phyloP scores from a whole-genome alignment of 2,113 vertebrate species.

The Cyprinodon tularosa region DNA sequence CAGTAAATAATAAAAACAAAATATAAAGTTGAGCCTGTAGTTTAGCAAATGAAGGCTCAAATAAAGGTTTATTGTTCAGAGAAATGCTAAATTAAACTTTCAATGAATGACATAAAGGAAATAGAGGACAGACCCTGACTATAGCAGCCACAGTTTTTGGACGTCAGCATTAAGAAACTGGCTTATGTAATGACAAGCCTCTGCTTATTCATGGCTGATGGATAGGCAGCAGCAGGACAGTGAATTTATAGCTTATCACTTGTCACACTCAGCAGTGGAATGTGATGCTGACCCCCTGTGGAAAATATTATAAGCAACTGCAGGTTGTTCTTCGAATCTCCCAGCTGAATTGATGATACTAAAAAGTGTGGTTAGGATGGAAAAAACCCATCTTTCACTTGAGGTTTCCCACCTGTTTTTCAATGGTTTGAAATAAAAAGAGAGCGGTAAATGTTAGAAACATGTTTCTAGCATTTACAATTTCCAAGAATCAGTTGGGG shows the following conservation, averaged over 20 bases:
- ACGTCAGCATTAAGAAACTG: conserved; percentile 13
- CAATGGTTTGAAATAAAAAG: conserved; percentile 46
- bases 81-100: neutral
- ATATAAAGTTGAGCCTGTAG: too few relatives aligned
- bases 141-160: conserved; percentile 28
- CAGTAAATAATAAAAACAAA: neutral
- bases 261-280: conserved; percentile 54
- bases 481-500: conserved; percentile 47
- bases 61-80: neutral
- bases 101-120: neutral
- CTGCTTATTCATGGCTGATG: conserved; percentile 60
- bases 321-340: conserved; percentile 63
- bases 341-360: conserved; percentile 43
- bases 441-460: too few relatives aligned
- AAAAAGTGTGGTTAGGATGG: conserved; percentile 60
- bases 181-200: conserved; percentile 46
- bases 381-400: conserved; percentile 42
- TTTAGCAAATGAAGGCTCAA: conserved; percentile 5
- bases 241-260: conserved; percentile 78
- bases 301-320: conserved; percentile 71
- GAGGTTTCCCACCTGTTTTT: conserved; percentile 28
- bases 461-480: conserved; percentile 50
- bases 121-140: neutral
- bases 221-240: conserved; percentile 55
- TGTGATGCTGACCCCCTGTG: conserved; percentile 56